Percentiles rank a stretch among this genome's conserved stretches.
Evolutionary conservation across 2,888 invertebrate genomes (phyloP).

Genomic region (Catocala sponsa): DNA sequence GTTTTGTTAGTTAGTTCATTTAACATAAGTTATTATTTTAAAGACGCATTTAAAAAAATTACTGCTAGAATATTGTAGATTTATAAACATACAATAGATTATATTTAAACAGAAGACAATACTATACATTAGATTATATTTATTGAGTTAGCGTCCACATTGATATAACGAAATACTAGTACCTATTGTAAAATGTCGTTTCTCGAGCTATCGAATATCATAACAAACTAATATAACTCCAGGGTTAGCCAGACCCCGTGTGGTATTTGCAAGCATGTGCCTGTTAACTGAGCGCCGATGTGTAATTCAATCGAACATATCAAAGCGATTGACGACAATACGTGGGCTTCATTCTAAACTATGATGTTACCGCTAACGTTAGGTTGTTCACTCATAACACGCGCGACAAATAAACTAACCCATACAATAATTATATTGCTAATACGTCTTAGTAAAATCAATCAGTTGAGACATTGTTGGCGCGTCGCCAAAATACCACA

Average conservation of each 20-base stretch:
- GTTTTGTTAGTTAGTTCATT: conserved; percentile 1
- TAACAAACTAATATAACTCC: conserved; percentile 8
- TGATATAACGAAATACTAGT: not conserved
- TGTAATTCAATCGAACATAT: conserved; percentile 11
- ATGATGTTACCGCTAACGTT: conserved; percentile 14
- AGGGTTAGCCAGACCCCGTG: not conserved
- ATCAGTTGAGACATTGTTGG: conserved; percentile 69
- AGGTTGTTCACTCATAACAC: conserved; percentile 20
- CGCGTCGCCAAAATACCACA: conserved; percentile 57
- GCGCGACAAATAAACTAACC: conserved; percentile 26
- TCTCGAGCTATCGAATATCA: conserved; percentile 7
- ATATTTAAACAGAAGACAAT: no score
- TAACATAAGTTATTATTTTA: not conserved
- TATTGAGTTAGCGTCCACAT: no score
- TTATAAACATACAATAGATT: no score
- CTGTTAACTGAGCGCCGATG: not conserved
- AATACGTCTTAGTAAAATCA: conserved; percentile 63
- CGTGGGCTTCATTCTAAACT: conserved; percentile 14
- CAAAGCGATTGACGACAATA: not conserved
- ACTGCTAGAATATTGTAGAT: no score
- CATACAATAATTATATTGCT: conserved; percentile 58
- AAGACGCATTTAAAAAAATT: no score
- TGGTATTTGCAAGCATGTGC: not conserved
- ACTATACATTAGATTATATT: no score
- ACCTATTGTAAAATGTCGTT: not conserved